Evolutionary conservation across 2,888 invertebrate species (phyloP), one percentile per base, ranked within the genome.

Genomic region (Machimus rusticus): DNA sequence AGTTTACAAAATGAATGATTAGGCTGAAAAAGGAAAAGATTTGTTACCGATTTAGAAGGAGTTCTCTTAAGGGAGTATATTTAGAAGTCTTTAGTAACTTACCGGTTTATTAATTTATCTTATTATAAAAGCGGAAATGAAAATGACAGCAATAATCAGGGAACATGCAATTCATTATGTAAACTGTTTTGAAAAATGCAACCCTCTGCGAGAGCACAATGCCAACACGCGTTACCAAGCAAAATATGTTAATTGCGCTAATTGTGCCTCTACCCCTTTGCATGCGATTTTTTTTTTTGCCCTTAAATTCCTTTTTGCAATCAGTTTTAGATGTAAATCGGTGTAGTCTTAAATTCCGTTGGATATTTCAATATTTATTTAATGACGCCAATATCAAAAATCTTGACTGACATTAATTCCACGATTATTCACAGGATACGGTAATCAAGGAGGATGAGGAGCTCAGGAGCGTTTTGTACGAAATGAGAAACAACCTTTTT

Each of bases 401-500:
- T 66, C 8, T n/a, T n/a, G n/a, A n/a, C 51, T 16, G 46, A n/a
- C 23, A 57, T 57, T 57, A 57, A 66, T 66, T 66, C 4, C 66
- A 28, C 28, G 12, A 51, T 46, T 51, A 34, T 79, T 84, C 74
- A 23, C 74, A 88, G 87, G 86, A 87, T 39, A 86, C 76, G 57
- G 74, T 79, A 2, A 46, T 74, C 12, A 79, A 23, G 16, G 86
- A 81, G 51, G 86, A 88, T 19, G 23, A 87, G 9, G 86, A 88
- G 34, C 46, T 88, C 37, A 88, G 74, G 76, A 14, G 43, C n/a
- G 23, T 34, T 34, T 1, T 86, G 0, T 9, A 85, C 37, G 57
- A 76, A n/a, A 66, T 85, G 3, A 81, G 86, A 43, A 86, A 88
- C 78, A 88, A 55, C 16, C 86, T 88, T 28, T 16, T 81, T 39